Evolutionary conservation across 2,888 invertebrate genomes (phyloP).

Genomic region (Euphydryas editha): DNA sequence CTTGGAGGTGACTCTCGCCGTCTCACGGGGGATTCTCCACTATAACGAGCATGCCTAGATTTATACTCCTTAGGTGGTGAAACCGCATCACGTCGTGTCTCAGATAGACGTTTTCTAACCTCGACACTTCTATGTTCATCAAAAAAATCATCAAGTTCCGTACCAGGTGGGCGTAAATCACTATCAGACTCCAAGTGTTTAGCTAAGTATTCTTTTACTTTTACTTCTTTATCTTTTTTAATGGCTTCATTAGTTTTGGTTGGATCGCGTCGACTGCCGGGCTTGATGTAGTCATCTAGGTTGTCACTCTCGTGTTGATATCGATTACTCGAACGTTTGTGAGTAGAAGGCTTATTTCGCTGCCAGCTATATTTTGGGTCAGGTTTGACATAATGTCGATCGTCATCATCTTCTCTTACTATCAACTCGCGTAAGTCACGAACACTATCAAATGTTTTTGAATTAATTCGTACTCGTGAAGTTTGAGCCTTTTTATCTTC

Average conservation of each 20-base stretch:
- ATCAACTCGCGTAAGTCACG: constrained; percentile 66
- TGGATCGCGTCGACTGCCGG: constrained; percentile 75
- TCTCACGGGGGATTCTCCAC: constrained; percentile 37
- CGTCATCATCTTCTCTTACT: constrained; percentile 42
- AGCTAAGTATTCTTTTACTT: constrained; percentile 72
- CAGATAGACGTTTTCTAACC: constrained; percentile 22
- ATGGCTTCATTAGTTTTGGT: constrained; percentile 75
- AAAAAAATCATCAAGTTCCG: constrained; percentile 73
- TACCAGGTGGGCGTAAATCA: constrained; percentile 73
- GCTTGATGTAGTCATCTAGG: constrained; percentile 66
- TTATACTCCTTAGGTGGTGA: constrained; percentile 31
- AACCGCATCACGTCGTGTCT: constrained; percentile 9
- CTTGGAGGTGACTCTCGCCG: constrained; percentile 40
- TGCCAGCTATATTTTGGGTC: constrained; percentile 27
- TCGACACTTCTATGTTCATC: constrained; percentile 49
- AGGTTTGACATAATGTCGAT: constrained; percentile 34
- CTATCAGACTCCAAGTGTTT: constrained; percentile 69
- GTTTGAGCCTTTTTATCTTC: constrained; percentile 44
- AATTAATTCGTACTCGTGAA: constrained; percentile 47
- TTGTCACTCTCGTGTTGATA: constrained; percentile 44
- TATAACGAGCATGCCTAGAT: constrained; percentile 26
- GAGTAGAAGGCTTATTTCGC: constrained; percentile 22
- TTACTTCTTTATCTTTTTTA: constrained; percentile 71
- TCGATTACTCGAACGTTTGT: constrained; percentile 19
- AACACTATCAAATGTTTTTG: constrained; percentile 56